Percentiles rank a stretch among this genome's conserved stretches.
Evolutionary conservation across 1,140 invertebrate genomes (phyloP).

Genomic region (Pseudomyrmex concolor): DNA sequence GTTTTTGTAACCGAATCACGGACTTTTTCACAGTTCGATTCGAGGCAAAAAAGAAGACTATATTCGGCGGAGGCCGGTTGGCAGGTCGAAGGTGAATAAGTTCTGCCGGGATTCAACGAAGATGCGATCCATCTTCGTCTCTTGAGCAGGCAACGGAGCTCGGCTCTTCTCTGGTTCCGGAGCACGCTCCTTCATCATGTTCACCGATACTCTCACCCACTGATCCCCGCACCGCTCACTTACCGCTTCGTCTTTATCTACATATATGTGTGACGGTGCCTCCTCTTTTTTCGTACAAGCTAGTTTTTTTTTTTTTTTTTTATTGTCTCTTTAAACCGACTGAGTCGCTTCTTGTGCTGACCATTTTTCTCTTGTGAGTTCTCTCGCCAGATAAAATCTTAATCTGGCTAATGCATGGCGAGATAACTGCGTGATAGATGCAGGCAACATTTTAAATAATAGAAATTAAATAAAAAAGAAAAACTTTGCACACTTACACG

Average conservation of each 20-base stretch:
- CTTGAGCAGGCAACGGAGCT: constrained; percentile 60
- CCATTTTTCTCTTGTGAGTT: constrained; percentile 1
- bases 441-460: neutral
- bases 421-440: neutral
- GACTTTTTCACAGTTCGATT: constrained; percentile 43
- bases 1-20: constrained; percentile 50
- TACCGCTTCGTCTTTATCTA: constrained; percentile 29
- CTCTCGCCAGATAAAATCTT: neutral
- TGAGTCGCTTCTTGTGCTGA: constrained; percentile 11
- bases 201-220: constrained; percentile 66
- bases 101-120: constrained; percentile 71
- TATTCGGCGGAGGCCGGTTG: constrained; percentile 47
- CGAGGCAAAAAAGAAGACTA: constrained; percentile 43
- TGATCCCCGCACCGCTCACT: constrained; percentile 40
- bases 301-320: constrained; percentile 37
- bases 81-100: constrained; percentile 71
- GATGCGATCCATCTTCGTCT: constrained; percentile 73
- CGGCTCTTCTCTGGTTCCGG: constrained; percentile 41
- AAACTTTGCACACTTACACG: too few species aligned
- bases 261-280: constrained; percentile 7
- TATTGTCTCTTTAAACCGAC: constrained; percentile 26
- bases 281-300: neutral
- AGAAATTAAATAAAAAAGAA: neutral
- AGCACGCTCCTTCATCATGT: constrained; percentile 72
- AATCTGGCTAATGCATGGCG: neutral